Evolutionary conservation across 1,140 invertebrate genomes (phyloP), one percentile per base, ranked within the genome.

Genomic region (Hirudo medicinalis): DNA sequence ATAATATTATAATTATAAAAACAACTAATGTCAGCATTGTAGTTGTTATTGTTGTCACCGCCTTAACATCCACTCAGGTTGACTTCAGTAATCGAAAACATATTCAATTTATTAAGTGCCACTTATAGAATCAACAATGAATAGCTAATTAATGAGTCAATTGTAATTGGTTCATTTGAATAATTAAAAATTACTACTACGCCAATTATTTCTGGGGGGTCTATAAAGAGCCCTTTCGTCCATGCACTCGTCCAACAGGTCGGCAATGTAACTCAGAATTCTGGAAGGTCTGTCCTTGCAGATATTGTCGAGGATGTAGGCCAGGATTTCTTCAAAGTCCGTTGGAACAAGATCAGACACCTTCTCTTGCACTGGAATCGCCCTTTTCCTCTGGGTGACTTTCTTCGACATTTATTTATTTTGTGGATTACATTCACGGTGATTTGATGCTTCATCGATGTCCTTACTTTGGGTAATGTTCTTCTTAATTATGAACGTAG

Each of bases 191-290:
- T 17, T 17, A 17, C 43, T 49, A n/a, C n/a, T n/a, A n/a, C n/a
- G n/a, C 43, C 43, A 49, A 17, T 49, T 63, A 11, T 3, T 22
- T 20, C 57, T 63, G 11, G 22, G 57, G 8, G 29, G 22, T 32
- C 29, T 63, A 15, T 25, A 22, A 22, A 63, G 57, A 4, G 22
- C 29, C 29, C 57, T 63, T 15, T 63, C 29, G 29, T 63, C 57
- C 22, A 63, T 63, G 57, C 57, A 63, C 22, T 63, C 57, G 57
- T 63, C 57, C 57, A 63, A 32, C 11, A 63, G 19, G 19, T 63
- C 57, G 20, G 57, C 57, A 20, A 63, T 63, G 57, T 63, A 63
- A 20, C 2, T 63, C 22, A 63, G 22, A 20, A 63, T 13, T 22
- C 20, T 63, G 57, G 57, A 11, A 11, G 57, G 57, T 32, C 57